Percentiles rank a stretch among this genome's conserved stretches.
These are phyloP conservation scores for Scotopteryx bipunctaria DNA, from an alignment of 2,888 invertebrate species.

Conservation along the genomic window DNA sequence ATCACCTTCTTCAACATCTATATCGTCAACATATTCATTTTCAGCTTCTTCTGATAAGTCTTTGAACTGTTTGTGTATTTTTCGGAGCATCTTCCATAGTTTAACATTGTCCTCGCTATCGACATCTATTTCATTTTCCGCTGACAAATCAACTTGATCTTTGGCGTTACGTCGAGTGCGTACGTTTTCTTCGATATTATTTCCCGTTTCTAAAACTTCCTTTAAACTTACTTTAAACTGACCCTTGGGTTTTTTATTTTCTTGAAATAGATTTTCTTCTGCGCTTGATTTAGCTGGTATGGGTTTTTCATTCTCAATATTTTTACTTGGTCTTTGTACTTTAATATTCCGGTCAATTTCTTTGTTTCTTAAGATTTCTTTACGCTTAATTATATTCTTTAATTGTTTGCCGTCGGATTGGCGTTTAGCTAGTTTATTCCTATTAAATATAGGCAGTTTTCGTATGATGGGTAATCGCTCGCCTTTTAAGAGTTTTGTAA, in stretches of 20 bases:
- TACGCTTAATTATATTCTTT: slow-evolving; percentile 2
- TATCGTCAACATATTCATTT: slow-evolving; percentile 36
- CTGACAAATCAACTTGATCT: slow-evolving; percentile 37
- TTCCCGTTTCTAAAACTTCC: slow-evolving; percentile 11
- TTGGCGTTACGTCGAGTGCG: slow-evolving; percentile 32
- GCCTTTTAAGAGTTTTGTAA: slow-evolving; percentile 31
- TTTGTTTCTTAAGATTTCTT: slow-evolving; percentile 13
- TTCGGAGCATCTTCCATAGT: slow-evolving; percentile 55
- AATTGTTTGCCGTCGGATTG: slow-evolving; percentile 10
- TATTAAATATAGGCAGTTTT: slow-evolving; percentile 31
- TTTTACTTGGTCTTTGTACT: slow-evolving; percentile 22
- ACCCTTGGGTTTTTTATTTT: no score
- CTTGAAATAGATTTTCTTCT: slow-evolving; percentile 1
- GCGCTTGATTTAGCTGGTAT: slow-evolving; percentile 18
- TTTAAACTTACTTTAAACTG: not conserved
- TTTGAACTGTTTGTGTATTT: slow-evolving; percentile 54
- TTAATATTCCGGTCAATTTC: slow-evolving; percentile 28
- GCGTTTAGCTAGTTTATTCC: slow-evolving; percentile 19
- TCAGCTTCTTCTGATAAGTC: slow-evolving; percentile 48
- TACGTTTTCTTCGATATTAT: slow-evolving; percentile 15
- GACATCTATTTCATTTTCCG: slow-evolving; percentile 57
- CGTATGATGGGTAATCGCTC: slow-evolving; percentile 24
- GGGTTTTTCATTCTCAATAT: slow-evolving; percentile 25
- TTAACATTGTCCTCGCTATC: slow-evolving; percentile 47
- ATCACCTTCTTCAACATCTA: slow-evolving; percentile 24